Percentiles rank a stretch among this genome's conserved stretches.
phyloP scores from a whole-genome alignment of 2,888 invertebrate species.

The Eumerus sabulonum region DNA sequence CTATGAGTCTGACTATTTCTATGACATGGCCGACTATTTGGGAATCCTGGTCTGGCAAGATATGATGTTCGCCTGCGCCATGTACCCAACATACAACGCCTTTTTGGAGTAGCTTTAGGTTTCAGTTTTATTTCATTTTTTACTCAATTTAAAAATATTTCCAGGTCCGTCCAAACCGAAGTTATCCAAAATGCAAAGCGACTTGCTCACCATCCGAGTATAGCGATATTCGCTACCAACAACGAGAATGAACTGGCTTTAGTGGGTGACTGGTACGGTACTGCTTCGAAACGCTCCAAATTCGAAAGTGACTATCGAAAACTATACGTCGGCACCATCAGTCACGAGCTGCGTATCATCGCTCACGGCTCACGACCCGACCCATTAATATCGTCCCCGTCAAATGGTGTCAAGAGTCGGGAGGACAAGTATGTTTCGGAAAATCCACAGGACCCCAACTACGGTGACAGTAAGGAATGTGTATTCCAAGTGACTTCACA shows the following conservation, averaged over 20 bases:
- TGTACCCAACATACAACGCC: conserved; percentile 89
- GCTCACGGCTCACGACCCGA: conserved; percentile 75
- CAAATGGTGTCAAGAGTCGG: conserved; percentile 88
- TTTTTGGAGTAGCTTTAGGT: conserved; percentile 82
- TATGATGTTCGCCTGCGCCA: conserved; percentile 96
- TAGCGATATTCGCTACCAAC: conserved; percentile 95
- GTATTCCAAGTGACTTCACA: no score
- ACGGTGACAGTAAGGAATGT: conserved; percentile 88
- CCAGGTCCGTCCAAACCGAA: conserved; percentile 86
- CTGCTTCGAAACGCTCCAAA: conserved; percentile 79
- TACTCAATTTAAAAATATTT: neutral
- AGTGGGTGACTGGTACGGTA: conserved; percentile 88
- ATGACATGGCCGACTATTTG: conserved; percentile 89
- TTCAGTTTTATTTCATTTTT: neutral
- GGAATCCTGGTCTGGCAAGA: conserved; percentile 99
- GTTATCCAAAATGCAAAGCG: conserved; percentile 89
- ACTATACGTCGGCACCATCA: conserved; percentile 89
- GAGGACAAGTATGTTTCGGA: conserved; percentile 87
- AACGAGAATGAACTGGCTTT: conserved; percentile 98
- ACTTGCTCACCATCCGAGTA: conserved; percentile 91
- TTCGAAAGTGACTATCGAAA: conserved; percentile 89
- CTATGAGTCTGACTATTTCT: conserved; percentile 95
- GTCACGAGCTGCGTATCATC: conserved; percentile 81
- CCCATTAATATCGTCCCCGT: conserved; percentile 91
- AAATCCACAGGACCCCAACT: conserved; percentile 88